Evolutionary conservation across 2,797 vertebrate genomes (phyloP), one percentile per base, ranked within the genome.

Genomic region (Pitangus sulphuratus): DNA sequence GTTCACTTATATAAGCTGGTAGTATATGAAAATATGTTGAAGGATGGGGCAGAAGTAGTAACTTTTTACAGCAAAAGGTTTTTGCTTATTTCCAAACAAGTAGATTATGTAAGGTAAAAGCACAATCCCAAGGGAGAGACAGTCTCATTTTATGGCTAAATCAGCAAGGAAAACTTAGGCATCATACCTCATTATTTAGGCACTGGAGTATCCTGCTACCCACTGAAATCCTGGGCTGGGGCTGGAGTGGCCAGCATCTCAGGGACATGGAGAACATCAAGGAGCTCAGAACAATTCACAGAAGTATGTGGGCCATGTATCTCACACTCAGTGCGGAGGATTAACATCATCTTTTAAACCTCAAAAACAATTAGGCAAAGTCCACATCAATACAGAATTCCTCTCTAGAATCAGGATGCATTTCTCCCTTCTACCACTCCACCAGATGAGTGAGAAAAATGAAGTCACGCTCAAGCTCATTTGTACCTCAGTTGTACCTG

Each of bases 41-140:
- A 12, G 12, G 4, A 8, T 30, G 14, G 8, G 21, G 11, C 9
- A 54, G 22, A 64, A 79, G 9, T 1, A 50, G 5, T n/a, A 45
- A 35, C 4, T 39, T 84, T 62, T 60, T 42, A 44, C 8, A 54
- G 20, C 4, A 47, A 33, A 14, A 61, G 5, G 8, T 5, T 64
- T 69, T 39, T 40, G 1, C 8, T 66, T 31, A 4, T 37, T 74
- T 85, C 37, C 16, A 12, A 71, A 12, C 15, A 31, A 57, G 35
- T 3, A 85, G 54, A 28, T 69, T 53, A 3, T 1, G 1, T 17
- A 26, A 1, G 0, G 13, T 54, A 45, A 83, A 85, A 95, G 21
- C 5, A 64, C 12, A 44, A n/a, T 16, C 16, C n/a, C 0, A 0
- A 13, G 42, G 11, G 25, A 57, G 31, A 72, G 40, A n/a, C 11